These are phyloP conservation scores for Mungos mungo DNA, from an alignment of 2,113 vertebrate genomes.

Conservation along the genomic window DNA sequence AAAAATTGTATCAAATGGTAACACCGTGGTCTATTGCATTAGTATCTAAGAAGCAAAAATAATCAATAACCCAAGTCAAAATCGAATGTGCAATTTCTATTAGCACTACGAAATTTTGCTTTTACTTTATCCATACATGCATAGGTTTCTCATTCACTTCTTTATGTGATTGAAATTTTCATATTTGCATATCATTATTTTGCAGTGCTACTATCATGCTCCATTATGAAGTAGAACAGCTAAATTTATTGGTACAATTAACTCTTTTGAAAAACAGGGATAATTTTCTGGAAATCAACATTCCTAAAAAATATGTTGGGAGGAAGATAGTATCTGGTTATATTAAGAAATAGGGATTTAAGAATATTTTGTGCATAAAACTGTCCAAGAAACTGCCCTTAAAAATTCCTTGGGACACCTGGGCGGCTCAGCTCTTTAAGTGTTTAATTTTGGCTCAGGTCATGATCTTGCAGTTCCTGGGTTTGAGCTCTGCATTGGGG, in stretches of 20 bases:
- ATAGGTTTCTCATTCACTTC: not conserved
- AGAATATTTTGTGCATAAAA: not conserved
- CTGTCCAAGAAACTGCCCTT: not conserved
- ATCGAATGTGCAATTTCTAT: not conserved
- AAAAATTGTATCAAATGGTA: not conserved
- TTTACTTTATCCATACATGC: not conserved
- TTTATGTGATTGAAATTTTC: not conserved
- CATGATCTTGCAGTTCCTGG: too few species aligned
- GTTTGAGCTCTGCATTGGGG: too few species aligned
- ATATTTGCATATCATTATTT: not conserved
- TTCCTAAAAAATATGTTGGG: not conserved
- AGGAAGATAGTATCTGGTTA: not conserved
- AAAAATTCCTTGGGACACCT: too few species aligned
- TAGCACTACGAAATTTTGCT: not conserved
- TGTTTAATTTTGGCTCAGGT: too few species aligned
- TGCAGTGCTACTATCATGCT: not conserved
- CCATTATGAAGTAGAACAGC: not conserved
- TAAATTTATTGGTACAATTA: not conserved
- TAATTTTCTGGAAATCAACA: not conserved
- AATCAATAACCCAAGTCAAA: not conserved
- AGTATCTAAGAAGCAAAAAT: not conserved
- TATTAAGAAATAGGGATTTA: not conserved
- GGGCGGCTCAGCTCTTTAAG: too few species aligned
- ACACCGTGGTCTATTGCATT: not conserved
- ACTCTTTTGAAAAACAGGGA: not conserved